Evolutionary conservation across 1,140 invertebrate species (phyloP).

Genomic region (Caenorhabditis remanei): DNA sequence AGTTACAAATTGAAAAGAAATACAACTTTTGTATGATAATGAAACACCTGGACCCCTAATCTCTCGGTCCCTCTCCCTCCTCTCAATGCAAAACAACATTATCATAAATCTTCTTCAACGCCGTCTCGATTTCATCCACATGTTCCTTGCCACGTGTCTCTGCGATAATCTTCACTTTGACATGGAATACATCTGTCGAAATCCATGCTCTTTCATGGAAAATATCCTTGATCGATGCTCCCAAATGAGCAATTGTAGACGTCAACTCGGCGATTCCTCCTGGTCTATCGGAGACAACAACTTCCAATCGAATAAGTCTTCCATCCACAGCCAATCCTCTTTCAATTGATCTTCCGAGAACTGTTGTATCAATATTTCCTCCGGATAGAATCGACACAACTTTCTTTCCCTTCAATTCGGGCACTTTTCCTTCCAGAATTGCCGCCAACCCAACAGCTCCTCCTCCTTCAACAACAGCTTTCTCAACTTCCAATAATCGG

Average conservation of each 20-base stretch:
- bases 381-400: conserved; percentile 88
- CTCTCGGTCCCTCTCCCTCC: too few species aligned
- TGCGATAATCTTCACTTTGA: conserved; percentile 84
- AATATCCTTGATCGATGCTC: conserved; percentile 93
- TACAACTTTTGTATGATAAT: too few species aligned
- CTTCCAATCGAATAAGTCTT: conserved; percentile 87
- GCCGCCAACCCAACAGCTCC: conserved; percentile 90
- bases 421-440: conserved; percentile 86
- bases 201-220: conserved; percentile 94
- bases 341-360: conserved; percentile 89
- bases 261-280: conserved; percentile 87
- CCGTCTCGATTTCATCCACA: conserved; percentile 70
- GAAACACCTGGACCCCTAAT: too few species aligned
- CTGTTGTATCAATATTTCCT: conserved; percentile 93
- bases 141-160: conserved; percentile 88
- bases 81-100: conserved; percentile 62
- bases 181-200: conserved; percentile 86
- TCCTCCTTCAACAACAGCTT: conserved; percentile 92
- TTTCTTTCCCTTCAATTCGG: conserved; percentile 88
- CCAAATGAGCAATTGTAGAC: conserved; percentile 84
- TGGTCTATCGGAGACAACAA: conserved; percentile 86
- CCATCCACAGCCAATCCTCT: conserved; percentile 90
- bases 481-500: conserved; percentile 85
- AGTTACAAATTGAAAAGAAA: too few species aligned
- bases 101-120: conserved; percentile 69